These are phyloP conservation scores for Heliconius ismenius DNA, from an alignment of 2,888 invertebrate genomes.

Conservation along the genomic window DNA sequence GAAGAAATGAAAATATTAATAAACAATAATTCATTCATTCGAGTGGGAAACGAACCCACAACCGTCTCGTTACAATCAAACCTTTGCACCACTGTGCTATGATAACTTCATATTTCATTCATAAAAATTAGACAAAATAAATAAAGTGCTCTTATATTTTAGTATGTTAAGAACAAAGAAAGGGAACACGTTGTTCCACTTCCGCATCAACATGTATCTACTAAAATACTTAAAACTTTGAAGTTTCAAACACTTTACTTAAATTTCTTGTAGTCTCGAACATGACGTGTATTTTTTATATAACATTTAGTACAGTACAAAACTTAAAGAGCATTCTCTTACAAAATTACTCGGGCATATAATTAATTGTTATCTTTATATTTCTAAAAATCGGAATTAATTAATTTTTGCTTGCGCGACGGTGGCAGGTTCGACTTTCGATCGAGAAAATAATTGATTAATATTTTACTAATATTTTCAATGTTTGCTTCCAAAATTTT, in stretches of 20 bases:
- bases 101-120: too few relatives aligned
- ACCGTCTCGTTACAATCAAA: too few relatives aligned
- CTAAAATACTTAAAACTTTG: constrained; percentile 3
- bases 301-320: background rate
- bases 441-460: too few relatives aligned
- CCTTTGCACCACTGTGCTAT: too few relatives aligned
- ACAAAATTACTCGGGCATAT: background rate
- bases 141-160: background rate
- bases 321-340: constrained; percentile 1
- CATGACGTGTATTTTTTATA: constrained; percentile 1
- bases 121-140: too few relatives aligned
- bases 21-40: too few relatives aligned
- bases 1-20: too few relatives aligned
- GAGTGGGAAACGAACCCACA: too few relatives aligned
- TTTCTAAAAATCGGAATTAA: background rate
- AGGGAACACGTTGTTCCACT: background rate
- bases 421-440: too few relatives aligned
- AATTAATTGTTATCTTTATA: background rate
- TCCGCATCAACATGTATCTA: background rate
- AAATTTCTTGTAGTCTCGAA: background rate
- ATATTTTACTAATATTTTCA: too few relatives aligned
- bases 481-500: too few relatives aligned
- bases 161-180: background rate
- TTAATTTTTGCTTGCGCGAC: too few relatives aligned
- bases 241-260: background rate